phyloP scores from a whole-genome alignment of 2,888 invertebrate genomes.

The Prionchulus punctatus region DNA sequence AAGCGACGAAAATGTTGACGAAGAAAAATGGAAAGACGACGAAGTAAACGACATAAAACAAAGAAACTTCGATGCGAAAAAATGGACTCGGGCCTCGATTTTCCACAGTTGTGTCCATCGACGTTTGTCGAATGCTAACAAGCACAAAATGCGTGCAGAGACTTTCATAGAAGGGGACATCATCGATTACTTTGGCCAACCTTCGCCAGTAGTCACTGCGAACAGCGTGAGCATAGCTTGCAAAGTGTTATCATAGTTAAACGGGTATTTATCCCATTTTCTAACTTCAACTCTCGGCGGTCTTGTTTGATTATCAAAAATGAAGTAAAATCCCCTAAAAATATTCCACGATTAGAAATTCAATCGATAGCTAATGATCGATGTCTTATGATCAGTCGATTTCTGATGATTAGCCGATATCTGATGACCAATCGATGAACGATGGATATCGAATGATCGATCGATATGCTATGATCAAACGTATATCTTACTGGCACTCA shows the following conservation, averaged over 20 bases:
- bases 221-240: slow-evolving; percentile 96
- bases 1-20: slow-evolving; percentile 99
- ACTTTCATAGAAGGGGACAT: neutral
- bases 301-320: slow-evolving; percentile 46
- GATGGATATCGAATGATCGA: too few relatives aligned
- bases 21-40: slow-evolving; percentile 99
- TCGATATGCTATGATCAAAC: too few relatives aligned
- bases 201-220: slow-evolving; percentile 98
- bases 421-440: too few relatives aligned
- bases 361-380: too few relatives aligned
- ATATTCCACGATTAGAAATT: too few relatives aligned
- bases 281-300: slow-evolving; percentile 66
- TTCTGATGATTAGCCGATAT: too few relatives aligned
- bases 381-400: too few relatives aligned
- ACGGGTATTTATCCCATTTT: slow-evolving; percentile 74
- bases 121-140: slow-evolving; percentile 85
- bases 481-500: slow-evolving; percentile 79
- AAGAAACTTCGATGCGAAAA: slow-evolving; percentile 97
- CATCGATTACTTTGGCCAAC: slow-evolving; percentile 61
- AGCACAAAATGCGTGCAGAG: too few relatives aligned
- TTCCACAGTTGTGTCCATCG: slow-evolving; percentile 97
- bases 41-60: slow-evolving; percentile 99
- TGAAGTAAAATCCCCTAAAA: slow-evolving; percentile 80
- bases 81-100: slow-evolving; percentile 95
- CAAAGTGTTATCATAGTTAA: slow-evolving; percentile 96